Base-by-base conservation (phyloP, 2,797 vertebrate species). In the Phylloscopus collybita region DNA sequence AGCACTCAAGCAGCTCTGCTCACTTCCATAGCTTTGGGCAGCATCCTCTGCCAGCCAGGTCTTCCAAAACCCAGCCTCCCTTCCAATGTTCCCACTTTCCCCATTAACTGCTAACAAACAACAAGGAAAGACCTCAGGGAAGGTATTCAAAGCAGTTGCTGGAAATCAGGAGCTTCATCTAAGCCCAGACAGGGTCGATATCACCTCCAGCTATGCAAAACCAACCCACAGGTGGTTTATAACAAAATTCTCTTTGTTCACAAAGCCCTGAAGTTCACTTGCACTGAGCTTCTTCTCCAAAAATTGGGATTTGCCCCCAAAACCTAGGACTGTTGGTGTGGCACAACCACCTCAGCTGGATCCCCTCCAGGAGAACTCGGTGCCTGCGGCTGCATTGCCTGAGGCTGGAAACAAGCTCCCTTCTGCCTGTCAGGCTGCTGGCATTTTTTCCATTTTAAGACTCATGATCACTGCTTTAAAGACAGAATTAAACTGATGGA, bases 401-500 rank as follows among this genome's bases (percentile, higher is more conserved):
- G 21, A 90, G 72, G 93, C 88, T 84, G 62, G 9, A 53, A 78
- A 86, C 29, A 38, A 91, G 18, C 65, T 93, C 69, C 80, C 75
- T 73, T 54, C 84, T 89, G 84, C 78, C 81, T 36, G 2, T 9
- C 70, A 71, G 50, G 21, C 64, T 89, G 72, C 60, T 64, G 65
- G 3, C 19, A 38, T 82, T 66, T 38, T 76, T 66, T 47, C 29
- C 50, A 8, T 66, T 90, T 51, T 64, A 86, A 92, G 59, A 72
- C 70, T 88, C 38, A 13, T 1, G 27, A 85, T 89, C 59, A 14
- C 47, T 62, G 40, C 86, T 88, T 90, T 86, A 86, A 91, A 86
- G 60, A 93, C 36, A 23, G 80, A 94, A 94, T 94, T 73, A 95
- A 90, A 76, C 32, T 70, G 78, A 88, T 44, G 83, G 93, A 76